Percentiles rank a stretch among this genome's conserved stretches.
Conservation (phyloP, 1,140 invertebrate species). For the Drosophila nannoptera region DNA sequence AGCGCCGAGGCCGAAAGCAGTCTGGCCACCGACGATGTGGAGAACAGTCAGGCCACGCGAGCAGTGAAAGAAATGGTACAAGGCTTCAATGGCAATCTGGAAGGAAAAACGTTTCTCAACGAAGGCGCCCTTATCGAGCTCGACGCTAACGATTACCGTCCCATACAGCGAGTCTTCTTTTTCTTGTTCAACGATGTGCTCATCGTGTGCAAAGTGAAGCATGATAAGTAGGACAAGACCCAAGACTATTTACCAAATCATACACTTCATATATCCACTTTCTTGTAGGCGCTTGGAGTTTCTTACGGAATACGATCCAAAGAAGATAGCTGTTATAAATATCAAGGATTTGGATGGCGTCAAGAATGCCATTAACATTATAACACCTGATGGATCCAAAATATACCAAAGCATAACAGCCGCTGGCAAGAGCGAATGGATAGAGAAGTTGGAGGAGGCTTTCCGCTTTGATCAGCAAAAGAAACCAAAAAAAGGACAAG, state of each 20-base stretch:
- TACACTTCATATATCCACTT: constrained; percentile 53
- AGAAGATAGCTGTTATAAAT: constrained; percentile 96
- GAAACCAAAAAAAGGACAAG: constrained; percentile 72
- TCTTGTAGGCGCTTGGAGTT: constrained; percentile 91
- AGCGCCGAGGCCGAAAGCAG: constrained; percentile 79
- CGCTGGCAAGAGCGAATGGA: constrained; percentile 95
- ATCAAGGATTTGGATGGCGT: constrained; percentile 93
- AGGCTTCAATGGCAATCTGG: constrained; percentile 87
- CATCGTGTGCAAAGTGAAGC: constrained; percentile 83
- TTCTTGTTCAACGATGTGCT: constrained; percentile 94
- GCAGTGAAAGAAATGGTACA: constrained; percentile 84
- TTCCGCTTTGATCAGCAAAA: constrained; percentile 90
- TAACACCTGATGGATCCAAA: constrained; percentile 95
- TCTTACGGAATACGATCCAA: constrained; percentile 93
- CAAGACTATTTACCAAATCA: neutral
- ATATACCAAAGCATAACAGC: constrained; percentile 94
- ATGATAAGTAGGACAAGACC: constrained; percentile 79
- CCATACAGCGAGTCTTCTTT: constrained; percentile 92
- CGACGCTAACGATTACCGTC: constrained; percentile 91
- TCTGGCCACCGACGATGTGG: constrained; percentile 79
- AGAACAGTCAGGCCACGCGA: constrained; percentile 82
- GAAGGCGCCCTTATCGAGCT: constrained; percentile 95
- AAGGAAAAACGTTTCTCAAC: constrained; percentile 87
- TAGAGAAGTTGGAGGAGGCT: constrained; percentile 94
- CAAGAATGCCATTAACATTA: constrained; percentile 95